phyloP scores from a whole-genome alignment of 2,888 invertebrate species.

The Lamellibrachia columna region DNA sequence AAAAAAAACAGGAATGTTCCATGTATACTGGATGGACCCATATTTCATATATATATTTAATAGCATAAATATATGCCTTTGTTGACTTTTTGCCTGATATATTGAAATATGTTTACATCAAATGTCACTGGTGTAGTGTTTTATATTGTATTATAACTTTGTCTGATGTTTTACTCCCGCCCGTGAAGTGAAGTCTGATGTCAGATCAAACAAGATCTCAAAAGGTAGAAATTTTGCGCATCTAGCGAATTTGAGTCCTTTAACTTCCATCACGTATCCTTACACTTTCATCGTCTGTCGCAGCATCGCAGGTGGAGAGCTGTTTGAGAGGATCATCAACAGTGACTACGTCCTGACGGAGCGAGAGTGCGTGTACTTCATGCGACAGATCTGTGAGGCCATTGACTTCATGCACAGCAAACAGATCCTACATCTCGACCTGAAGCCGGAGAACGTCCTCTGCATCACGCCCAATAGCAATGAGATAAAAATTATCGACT shows the following conservation, averaged over 20 bases:
- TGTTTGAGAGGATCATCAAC: constrained; percentile 97
- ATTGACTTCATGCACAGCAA: constrained; percentile 94
- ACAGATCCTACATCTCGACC: constrained; percentile 93
- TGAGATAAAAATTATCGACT: constrained; percentile 96
- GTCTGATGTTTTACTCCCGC: no score
- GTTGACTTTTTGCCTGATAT: no score
- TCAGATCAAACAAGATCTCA: no score
- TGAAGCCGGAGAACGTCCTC: constrained; percentile 99
- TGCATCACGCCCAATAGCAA: constrained; percentile 95
- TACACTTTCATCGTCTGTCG: constrained; percentile 28
- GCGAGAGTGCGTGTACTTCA: constrained; percentile 93
- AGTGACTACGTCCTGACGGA: constrained; percentile 98
- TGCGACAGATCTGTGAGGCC: constrained; percentile 97
- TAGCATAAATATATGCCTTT: no score
- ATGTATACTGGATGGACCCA: no score
- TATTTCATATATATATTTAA: no score
- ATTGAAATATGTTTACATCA: no score
- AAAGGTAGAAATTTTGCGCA: no score
- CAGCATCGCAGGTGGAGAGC: constrained; percentile 97
- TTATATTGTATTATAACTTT: no score
- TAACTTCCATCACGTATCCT: background rate
- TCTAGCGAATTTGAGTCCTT: background rate
- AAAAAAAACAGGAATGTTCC: no score
- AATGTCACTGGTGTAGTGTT: no score
- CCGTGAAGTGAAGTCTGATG: no score